Evolutionary conservation across 2,113 vertebrate genomes (phyloP).

Genomic region (Pantherophis guttatus): DNA sequence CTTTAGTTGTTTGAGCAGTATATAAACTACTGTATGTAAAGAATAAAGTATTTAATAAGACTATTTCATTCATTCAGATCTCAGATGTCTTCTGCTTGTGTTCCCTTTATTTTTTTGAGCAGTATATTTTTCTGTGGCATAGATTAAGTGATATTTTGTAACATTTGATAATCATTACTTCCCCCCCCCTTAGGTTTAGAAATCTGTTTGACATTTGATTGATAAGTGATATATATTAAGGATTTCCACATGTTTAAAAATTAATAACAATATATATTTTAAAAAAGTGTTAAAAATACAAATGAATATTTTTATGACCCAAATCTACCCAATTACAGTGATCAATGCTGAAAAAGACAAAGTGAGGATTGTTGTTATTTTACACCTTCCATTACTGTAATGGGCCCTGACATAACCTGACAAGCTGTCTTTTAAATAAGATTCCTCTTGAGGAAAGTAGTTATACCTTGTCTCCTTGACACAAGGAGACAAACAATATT

Average conservation of each 20-base stretch:
- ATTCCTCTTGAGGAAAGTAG: slow-evolving; percentile 41
- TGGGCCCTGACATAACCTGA: slow-evolving; percentile 22
- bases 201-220: not conserved
- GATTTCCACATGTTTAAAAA: not conserved
- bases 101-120: too few relatives aligned
- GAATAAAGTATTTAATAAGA: too few relatives aligned
- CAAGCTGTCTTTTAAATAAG: slow-evolving; percentile 35
- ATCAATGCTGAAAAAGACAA: not conserved
- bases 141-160: not conserved
- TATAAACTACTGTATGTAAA: too few relatives aligned
- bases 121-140: not conserved
- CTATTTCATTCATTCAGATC: too few relatives aligned
- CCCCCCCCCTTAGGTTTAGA: not conserved
- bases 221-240: not conserved
- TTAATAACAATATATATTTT: not conserved
- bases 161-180: not conserved
- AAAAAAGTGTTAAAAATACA: not conserved
- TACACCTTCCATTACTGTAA: slow-evolving; percentile 44
- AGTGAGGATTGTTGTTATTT: slow-evolving; percentile 24
- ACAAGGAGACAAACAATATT: slow-evolving; percentile 43
- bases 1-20: too few relatives aligned
- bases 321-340: not conserved
- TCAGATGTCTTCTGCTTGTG: too few relatives aligned
- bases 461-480: slow-evolving; percentile 43
- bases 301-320: slow-evolving; percentile 24